Base-by-base conservation (phyloP, 1,140 invertebrate species). In the Pogonomyrmex barbatus region DNA sequence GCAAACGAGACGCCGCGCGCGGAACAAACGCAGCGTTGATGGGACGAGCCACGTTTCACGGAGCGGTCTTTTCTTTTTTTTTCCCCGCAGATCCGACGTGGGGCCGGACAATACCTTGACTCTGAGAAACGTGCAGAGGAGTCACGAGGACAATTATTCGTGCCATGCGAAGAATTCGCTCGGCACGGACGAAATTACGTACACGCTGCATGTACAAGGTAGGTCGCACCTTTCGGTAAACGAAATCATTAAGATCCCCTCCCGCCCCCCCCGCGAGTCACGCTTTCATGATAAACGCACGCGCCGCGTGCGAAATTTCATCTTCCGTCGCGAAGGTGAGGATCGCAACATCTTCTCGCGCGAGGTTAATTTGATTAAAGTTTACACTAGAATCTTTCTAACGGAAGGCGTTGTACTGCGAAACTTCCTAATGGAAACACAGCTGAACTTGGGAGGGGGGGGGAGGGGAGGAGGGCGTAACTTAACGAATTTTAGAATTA, bases 81-180 rank as follows among this genome's bases (percentile, higher is more conserved):
- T 24, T 24, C 24, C 24, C 24, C 24, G 24, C 88, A 95, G 93
- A 17, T 89, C 95, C 33, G 95, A 96, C 85, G 94, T 96, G 4
- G 94, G 94, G 39, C 93, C 94, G 17, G 96, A 97, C 88, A 96
- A 96, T 36, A 96, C 95, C 0, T 92, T 97, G n/a, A 94, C 94
- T 65, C 94, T 97, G 88, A 94, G 94, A 56, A 95, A 96, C 75
- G 95, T 96, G 68, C 95, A 96, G 91, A 91, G 96, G 89, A 93
- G 89, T 14, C 96, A 97, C 89, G 96, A 96, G 86, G 96, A 96
- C 14, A 96, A 97, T 91, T 97, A 97, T 90, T 95, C 96, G 0
- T 97, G 97, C 90, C 93, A 95, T 17, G 96, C 95, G 0, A 94
- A 95, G 83, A 97, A 97, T 92, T 91, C 94, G 2, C 94, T 96